These are phyloP conservation scores for Menidia beryllina DNA, from an alignment of 2,113 vertebrate genomes.

Conservation along the genomic window DNA sequence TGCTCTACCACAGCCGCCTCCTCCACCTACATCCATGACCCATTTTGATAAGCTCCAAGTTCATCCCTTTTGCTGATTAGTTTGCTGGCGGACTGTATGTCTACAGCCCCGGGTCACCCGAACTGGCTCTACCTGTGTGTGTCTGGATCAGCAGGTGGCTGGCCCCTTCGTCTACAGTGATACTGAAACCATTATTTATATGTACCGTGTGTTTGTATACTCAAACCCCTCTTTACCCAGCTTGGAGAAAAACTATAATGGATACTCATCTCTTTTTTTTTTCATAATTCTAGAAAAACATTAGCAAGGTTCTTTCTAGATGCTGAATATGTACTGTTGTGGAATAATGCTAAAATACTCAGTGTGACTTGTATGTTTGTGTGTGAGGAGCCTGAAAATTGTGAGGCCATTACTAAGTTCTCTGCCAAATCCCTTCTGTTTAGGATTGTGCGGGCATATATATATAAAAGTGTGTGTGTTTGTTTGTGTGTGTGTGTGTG, in stretches of 20 bases:
- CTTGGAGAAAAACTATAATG: slow-evolving; percentile 20
- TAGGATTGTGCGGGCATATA: slow-evolving; percentile 37
- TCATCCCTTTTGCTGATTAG: slow-evolving; percentile 80
- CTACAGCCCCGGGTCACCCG: slow-evolving; percentile 65
- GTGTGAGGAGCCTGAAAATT: slow-evolving; percentile 47
- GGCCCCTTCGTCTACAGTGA: slow-evolving; percentile 68
- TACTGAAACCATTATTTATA: slow-evolving; percentile 79
- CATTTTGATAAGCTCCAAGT: slow-evolving; percentile 75
- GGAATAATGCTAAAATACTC: slow-evolving; percentile 35
- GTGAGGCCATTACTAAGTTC: slow-evolving; percentile 76
- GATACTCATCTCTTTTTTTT: slow-evolving; percentile 8
- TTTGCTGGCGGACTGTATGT: slow-evolving; percentile 80
- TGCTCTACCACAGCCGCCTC: slow-evolving; percentile 65
- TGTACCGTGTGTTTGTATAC: slow-evolving; percentile 42
- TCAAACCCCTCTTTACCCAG: slow-evolving; percentile 36
- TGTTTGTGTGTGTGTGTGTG: too few species aligned
- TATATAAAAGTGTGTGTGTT: too few species aligned
- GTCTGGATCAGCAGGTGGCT: slow-evolving; percentile 74
- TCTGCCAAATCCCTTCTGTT: slow-evolving; percentile 50
- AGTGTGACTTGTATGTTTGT: slow-evolving; percentile 31
- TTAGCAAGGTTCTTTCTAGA: slow-evolving; percentile 16
- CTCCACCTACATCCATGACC: slow-evolving; percentile 75
- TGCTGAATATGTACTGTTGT: slow-evolving; percentile 15
- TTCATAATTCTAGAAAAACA: slow-evolving; percentile 34
- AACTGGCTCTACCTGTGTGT: slow-evolving; percentile 73